phyloP scores from a whole-genome alignment of 2,797 vertebrate species.

The Limnodromus scolopaceus region DNA sequence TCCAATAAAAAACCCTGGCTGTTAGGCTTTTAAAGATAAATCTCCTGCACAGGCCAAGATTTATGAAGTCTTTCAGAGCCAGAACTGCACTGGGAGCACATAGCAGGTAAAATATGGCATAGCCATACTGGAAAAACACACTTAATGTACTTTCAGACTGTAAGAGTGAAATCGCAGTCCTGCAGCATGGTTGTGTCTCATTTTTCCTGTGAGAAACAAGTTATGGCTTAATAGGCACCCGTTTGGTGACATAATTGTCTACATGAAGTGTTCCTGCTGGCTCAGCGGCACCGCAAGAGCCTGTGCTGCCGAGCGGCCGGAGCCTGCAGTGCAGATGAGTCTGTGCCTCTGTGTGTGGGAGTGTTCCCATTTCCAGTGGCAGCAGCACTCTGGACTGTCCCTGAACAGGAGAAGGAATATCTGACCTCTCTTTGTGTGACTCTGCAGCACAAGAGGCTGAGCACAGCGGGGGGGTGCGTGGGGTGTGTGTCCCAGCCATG shows the following conservation, averaged over 20 bases:
- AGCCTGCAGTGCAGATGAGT: neutral
- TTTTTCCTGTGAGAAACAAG: conserved; percentile 28
- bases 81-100: neutral
- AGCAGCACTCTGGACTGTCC: neutral
- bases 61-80: neutral
- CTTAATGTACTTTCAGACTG: neutral
- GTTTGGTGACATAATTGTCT: neutral
- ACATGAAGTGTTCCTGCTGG: neutral
- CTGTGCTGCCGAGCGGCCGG: neutral
- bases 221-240: neutral
- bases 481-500: too few relatives aligned
- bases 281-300: neutral
- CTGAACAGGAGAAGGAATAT: neutral
- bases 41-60: neutral
- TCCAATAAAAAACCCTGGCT: neutral
- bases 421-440: accelerated
- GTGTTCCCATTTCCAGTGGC: neutral
- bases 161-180: neutral
- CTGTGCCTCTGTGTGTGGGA: neutral
- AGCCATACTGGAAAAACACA: neutral
- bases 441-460: neutral
- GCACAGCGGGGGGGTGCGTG: too few relatives aligned
- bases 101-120: neutral
- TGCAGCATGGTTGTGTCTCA: neutral
- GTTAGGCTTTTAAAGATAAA: neutral